Evolutionary conservation across 2,888 invertebrate genomes (phyloP), one percentile per base, ranked within the genome.

Genomic region (Shargacucullia verbasci): DNA sequence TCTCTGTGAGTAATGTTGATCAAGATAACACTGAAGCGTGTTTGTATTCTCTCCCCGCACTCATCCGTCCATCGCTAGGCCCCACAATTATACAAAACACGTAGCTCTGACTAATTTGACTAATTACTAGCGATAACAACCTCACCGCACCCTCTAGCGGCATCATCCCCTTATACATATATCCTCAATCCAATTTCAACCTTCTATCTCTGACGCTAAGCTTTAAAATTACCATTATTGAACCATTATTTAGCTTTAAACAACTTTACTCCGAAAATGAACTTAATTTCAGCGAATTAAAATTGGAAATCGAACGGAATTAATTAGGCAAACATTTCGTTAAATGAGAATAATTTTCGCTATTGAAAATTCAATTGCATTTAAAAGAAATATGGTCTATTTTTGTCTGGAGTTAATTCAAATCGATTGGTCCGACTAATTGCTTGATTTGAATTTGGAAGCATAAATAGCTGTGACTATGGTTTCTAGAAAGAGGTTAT

Each of bases 71-170:
- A 13, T 27, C 49, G 49, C 27, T 61, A 20, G 20, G 2, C 20
- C 34, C 50, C 37, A 55, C 59, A 63, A 57, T 69, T 69, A 66
- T 60, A 68, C 65, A 61, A 70, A 76, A 78, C 74, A 80, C 83
- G 72, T 73, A 68, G 63, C 82, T 81, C 80, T 72, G 66, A 78
- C 83, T 90, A 88, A 91, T 90, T 90, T 87, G 81, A 86, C 90
- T 90, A 91, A 92, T 91, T 90, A 88, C 86, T 78, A 65, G 58
- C 65, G 76, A 80, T 85, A 85, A 84, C 85, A 83, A 81, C 76
- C 71, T 77, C 75, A 81, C 85, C 81, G 74, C 81, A 78, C 75
- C 74, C 76, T 76, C 70, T 66, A 70, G 11, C 27, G 27, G 41
- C 5, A 11, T 63, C 47, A 62, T 67, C 74, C 80, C 79, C 70